These are phyloP conservation scores for Mergus octosetaceus DNA, from an alignment of 2,797 vertebrate species.

Conservation along the genomic window DNA sequence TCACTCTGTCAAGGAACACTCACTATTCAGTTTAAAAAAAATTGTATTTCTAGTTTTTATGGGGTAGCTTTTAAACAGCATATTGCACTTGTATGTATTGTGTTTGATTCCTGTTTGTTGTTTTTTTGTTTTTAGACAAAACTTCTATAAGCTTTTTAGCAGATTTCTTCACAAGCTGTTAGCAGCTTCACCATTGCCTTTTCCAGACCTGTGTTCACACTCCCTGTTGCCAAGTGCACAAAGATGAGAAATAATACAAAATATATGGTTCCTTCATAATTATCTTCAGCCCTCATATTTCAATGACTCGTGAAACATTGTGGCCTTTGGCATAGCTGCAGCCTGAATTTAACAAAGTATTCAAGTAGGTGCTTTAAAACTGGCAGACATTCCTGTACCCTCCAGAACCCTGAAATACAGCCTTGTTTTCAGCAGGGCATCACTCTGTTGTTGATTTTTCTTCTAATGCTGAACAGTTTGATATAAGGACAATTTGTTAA, in stretches of 20 bases:
- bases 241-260: neutral
- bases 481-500: neutral
- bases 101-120: neutral
- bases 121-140: neutral
- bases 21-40: neutral
- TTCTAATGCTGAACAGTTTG: neutral
- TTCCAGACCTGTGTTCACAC: neutral
- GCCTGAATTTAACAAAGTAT: neutral
- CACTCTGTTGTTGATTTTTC: neutral
- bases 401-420: neutral
- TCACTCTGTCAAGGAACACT: neutral
- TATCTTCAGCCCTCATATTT: neutral
- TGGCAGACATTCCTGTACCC: neutral
- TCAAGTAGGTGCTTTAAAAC: neutral
- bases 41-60: neutral
- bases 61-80: neutral
- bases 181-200: neutral
- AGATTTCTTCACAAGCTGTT: neutral
- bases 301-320: fast-evolving
- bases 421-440: neutral
- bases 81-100: neutral
- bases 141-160: neutral
- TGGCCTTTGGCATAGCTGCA: neutral
- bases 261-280: neutral
- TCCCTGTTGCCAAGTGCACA: neutral